Conservation (phyloP, 2,797 vertebrate species). For the Takifugu ocellatus region DNA sequence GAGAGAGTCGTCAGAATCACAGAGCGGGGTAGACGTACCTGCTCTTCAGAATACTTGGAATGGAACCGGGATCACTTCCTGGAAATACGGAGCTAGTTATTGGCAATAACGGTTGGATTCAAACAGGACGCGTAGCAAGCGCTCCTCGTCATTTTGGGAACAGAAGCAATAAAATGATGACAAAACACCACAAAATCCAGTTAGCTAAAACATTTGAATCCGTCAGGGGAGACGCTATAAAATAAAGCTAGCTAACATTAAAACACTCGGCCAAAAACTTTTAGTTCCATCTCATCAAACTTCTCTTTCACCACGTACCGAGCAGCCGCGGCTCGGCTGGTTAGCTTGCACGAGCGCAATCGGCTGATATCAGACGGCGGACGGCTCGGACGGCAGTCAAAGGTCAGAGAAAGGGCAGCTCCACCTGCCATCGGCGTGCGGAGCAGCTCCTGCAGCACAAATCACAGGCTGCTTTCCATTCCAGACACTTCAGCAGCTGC, state of each 20-base stretch:
- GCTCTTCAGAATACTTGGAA: conserved; percentile 9
- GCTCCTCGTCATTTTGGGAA: no score
- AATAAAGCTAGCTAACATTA: no score
- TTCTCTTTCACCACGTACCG: not conserved
- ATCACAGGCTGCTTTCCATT: conserved; percentile 3
- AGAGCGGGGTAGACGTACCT: conserved; percentile 26
- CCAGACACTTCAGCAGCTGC: conserved; percentile 14
- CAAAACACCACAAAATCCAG: not conserved
- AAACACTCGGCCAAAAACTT: not conserved
- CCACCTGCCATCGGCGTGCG: conserved; percentile 23
- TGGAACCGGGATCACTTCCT: conserved; percentile 3
- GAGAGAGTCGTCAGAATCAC: conserved; percentile 58
- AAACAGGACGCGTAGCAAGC: not conserved
- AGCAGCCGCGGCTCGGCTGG: not conserved
- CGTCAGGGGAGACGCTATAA: no score
- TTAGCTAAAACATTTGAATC: no score
- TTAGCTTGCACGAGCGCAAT: conserved; percentile 23
- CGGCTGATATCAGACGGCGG: conserved; percentile 41
- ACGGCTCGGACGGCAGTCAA: conserved; percentile 38
- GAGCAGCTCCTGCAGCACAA: no score
- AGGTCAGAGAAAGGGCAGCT: conserved; percentile 52
- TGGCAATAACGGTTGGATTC: conserved; percentile 1
- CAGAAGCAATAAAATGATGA: not conserved
- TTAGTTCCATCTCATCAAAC: not conserved
- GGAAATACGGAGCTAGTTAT: not conserved